phyloP scores from a whole-genome alignment of 1,140 invertebrate species.

The Rhyzopertha dominica region DNA sequence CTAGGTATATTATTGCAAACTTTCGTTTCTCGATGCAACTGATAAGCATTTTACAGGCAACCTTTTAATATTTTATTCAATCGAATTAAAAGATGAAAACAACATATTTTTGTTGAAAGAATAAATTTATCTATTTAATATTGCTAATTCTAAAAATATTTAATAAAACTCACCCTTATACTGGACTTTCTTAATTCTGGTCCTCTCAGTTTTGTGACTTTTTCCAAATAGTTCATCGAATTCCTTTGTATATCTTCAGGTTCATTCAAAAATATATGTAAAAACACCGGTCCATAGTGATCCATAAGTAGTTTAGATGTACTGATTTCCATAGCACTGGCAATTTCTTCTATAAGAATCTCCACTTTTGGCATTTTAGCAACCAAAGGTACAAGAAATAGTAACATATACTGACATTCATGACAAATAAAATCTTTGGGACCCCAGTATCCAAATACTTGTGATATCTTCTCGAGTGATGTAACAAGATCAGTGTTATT shows the following conservation, averaged over 20 bases:
- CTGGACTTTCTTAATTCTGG: constrained; percentile 50
- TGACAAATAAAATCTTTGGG: constrained; percentile 56
- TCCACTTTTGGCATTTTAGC: constrained; percentile 50
- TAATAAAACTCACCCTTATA: constrained; percentile 46
- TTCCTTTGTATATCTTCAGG: constrained; percentile 48
- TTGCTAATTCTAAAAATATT: constrained; percentile 5
- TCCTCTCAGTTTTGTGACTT: constrained; percentile 49
- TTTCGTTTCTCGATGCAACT: no score
- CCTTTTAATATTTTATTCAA: no score
- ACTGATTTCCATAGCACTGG: constrained; percentile 52
- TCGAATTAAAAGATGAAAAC: no score
- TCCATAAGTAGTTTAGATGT: constrained; percentile 54
- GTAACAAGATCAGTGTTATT: constrained; percentile 47
- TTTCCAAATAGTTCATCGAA: constrained; percentile 56
- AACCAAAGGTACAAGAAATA: constrained; percentile 55
- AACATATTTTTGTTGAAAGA: no score
- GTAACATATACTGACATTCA: constrained; percentile 55
- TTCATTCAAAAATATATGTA: constrained; percentile 60
- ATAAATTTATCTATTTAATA: constrained; percentile 21
- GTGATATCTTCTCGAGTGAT: constrained; percentile 49
- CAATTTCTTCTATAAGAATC: constrained; percentile 56
- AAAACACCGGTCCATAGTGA: constrained; percentile 60
- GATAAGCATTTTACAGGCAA: no score
- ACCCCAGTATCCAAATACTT: constrained; percentile 56
- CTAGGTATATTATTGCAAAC: no score